A percentile compares a stretch with the other conserved stretches of the same genome.
Evolutionary conservation across 2,797 vertebrate species (phyloP).

Genomic region (Morus bassanus): DNA sequence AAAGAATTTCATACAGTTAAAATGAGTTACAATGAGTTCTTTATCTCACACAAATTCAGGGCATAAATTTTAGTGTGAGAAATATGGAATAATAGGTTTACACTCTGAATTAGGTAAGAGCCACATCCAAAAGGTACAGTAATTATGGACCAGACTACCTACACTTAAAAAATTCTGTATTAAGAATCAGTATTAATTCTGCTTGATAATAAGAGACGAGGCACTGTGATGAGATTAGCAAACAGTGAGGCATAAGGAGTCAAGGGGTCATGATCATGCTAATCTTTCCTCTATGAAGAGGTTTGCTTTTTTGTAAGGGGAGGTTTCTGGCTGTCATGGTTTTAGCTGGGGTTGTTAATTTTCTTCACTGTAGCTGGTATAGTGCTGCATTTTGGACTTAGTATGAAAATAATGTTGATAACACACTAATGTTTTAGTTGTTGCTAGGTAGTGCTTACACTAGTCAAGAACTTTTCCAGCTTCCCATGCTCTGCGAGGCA

Average conservation of each 20-base stretch:
- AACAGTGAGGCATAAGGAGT: background rate
- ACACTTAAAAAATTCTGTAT: fast-evolving
- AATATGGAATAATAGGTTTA: background rate
- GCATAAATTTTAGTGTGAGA: background rate
- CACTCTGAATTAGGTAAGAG: background rate
- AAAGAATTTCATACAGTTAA: background rate
- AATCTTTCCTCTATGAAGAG: background rate
- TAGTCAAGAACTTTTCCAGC: no score
- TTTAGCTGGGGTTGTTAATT: no score
- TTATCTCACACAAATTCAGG: background rate
- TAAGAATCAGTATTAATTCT: background rate
- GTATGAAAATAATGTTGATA: no score
- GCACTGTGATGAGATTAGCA: background rate
- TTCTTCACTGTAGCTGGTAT: no score
- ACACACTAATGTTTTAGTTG: no score
- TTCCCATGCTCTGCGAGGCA: no score
- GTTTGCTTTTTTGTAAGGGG: background rate
- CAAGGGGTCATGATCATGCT: background rate
- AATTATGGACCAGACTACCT: background rate
- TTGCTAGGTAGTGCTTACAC: no score
- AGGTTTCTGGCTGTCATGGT: background rate
- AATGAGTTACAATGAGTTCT: background rate
- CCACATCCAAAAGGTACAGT: background rate
- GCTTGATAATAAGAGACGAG: background rate
- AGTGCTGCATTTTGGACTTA: no score